These are phyloP conservation scores for Melinopterus prodromus DNA, from an alignment of 2,888 invertebrate species.

Conservation along the genomic window DNA sequence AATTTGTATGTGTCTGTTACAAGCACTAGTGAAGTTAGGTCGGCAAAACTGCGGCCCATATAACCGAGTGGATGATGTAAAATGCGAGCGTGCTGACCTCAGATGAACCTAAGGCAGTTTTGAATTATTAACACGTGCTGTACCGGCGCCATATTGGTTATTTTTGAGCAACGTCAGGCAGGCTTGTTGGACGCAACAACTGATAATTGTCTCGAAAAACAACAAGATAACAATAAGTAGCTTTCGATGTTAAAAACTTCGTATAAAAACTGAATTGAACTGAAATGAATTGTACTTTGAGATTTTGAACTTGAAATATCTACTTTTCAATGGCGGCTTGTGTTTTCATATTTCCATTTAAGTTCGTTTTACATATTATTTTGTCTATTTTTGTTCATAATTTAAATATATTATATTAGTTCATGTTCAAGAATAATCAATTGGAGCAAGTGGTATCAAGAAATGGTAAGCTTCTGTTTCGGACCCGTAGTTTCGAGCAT, in stretches of 20 bases:
- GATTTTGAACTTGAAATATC: no score
- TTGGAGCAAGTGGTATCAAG: neutral
- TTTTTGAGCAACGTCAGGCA: neutral
- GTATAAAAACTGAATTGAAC: no score
- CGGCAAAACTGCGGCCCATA: neutral
- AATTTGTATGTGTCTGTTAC: no score
- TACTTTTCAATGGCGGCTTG: no score
- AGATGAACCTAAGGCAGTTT: constrained; percentile 26
- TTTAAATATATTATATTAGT: no score
- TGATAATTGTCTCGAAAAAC: neutral
- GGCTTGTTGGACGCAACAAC: neutral
- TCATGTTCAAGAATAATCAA: constrained; percentile 5
- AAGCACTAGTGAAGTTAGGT: neutral
- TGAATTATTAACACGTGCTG: constrained; percentile 38
- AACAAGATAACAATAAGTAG: constrained; percentile 7
- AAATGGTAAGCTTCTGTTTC: neutral
- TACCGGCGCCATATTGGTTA: neutral
- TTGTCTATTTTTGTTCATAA: no score
- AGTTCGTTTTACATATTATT: no score
- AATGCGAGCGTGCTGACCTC: constrained; percentile 33
- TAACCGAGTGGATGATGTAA: constrained; percentile 28
- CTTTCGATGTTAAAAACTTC: constrained; percentile 12
- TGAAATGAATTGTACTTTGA: no score
- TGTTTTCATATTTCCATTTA: no score
- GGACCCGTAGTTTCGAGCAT: constrained; percentile 47